phyloP scores from a whole-genome alignment of 2,888 invertebrate species.

The Fragum fragum region DNA sequence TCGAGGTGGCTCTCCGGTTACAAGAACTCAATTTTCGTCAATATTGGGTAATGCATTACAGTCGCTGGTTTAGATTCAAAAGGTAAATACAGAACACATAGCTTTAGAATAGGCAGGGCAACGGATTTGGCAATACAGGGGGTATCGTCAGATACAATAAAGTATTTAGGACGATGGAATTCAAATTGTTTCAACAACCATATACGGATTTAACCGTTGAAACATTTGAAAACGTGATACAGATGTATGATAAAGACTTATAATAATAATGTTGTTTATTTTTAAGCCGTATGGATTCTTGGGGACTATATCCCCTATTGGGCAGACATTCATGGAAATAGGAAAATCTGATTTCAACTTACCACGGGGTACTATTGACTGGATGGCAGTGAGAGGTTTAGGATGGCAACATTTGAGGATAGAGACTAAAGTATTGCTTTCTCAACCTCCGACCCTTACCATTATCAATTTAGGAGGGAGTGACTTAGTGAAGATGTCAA shows the following conservation, averaged over 20 bases:
- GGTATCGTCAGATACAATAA: neutral
- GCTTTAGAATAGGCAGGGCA: constrained; percentile 36
- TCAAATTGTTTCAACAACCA: too few relatives aligned
- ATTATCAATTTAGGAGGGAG: constrained; percentile 23
- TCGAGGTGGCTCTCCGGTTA: constrained; percentile 3
- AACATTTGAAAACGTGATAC: too few relatives aligned
- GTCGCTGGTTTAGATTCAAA: neutral
- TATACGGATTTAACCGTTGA: too few relatives aligned
- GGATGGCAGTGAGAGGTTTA: too few relatives aligned
- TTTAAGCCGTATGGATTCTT: constrained; percentile 37
- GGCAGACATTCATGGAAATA: constrained; percentile 22
- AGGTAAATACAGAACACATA: neutral
- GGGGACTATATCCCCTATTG: constrained; percentile 47
- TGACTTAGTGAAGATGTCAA: neutral
- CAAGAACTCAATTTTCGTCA: constrained; percentile 23
- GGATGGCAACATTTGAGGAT: too few relatives aligned
- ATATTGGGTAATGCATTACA: neutral
- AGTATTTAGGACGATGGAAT: neutral
- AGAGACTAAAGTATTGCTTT: constrained; percentile 6
- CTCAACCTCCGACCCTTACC: neutral
- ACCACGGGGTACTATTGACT: too few relatives aligned
- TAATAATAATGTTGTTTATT: too few relatives aligned
- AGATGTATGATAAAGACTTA: too few relatives aligned
- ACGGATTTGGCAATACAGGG: too few relatives aligned
- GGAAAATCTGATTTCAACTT: too few relatives aligned